These are phyloP conservation scores for Meriones psammophilus DNA, from an alignment of 2,797 vertebrate genomes.

Conservation along the genomic window DNA sequence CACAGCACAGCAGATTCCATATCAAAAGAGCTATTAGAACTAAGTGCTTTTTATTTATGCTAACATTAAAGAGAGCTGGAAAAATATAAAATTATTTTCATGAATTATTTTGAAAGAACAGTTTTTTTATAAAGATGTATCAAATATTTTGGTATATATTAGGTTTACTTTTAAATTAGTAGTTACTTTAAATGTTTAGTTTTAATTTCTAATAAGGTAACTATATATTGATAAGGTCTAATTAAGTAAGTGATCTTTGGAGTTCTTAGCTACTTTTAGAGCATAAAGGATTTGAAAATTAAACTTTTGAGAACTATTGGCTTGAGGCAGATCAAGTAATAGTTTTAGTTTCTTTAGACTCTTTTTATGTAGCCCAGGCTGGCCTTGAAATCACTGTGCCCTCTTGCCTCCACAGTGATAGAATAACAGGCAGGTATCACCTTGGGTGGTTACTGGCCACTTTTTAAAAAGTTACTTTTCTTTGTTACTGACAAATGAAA, in stretches of 20 bases:
- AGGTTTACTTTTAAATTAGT: conserved; percentile 33
- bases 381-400: background rate
- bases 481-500: conserved; percentile 22
- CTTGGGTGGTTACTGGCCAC: background rate
- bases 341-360: conserved; percentile 48
- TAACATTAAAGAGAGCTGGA: conserved; percentile 20
- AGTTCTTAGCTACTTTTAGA: background rate
- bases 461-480: conserved; percentile 48
- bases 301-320: conserved; percentile 29
- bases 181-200: conserved; percentile 2
- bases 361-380: background rate
- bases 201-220: conserved; percentile 58
- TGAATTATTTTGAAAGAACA: conserved; percentile 7
- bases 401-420: background rate
- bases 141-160: background rate
- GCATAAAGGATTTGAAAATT: background rate
- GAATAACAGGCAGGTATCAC: background rate
- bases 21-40: conserved; percentile 34
- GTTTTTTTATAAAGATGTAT: conserved; percentile 31
- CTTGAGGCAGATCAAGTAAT: conserved; percentile 44
- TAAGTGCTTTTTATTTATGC: background rate
- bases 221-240: conserved; percentile 34
- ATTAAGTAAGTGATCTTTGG: conserved; percentile 41
- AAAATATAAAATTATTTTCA: conserved; percentile 49
- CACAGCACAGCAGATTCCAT: background rate